phyloP scores from a whole-genome alignment of 2,797 vertebrate species.

The Paratrypauchen microcephalus region DNA sequence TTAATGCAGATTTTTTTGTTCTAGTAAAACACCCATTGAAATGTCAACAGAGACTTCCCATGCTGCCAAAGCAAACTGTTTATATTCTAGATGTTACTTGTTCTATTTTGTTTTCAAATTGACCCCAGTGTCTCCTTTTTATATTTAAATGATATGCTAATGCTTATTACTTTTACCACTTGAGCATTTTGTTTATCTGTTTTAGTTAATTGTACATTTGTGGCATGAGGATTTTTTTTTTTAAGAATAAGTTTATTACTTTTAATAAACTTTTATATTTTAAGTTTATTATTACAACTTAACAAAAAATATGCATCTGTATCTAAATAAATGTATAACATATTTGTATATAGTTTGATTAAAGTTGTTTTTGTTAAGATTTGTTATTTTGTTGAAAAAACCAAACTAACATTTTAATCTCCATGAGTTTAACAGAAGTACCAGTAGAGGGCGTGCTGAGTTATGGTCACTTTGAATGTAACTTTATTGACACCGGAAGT shows the following conservation, averaged over 20 bases:
- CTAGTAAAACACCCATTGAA: neutral
- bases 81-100: neutral
- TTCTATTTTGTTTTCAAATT: conserved; percentile 17
- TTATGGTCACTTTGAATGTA: conserved; percentile 38
- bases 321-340: conserved; percentile 5
- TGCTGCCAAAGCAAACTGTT: neutral
- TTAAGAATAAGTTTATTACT: conserved; percentile 1
- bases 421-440: neutral
- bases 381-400: neutral
- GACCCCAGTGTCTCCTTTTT: neutral
- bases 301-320: neutral
- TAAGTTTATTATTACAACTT: too few relatives aligned
- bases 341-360: conserved; percentile 30
- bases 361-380: conserved; percentile 14
- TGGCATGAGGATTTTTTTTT: neutral
- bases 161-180: conserved; percentile 11
- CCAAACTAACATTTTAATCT: neutral
- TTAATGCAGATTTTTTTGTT: conserved; percentile 19
- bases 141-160: neutral
- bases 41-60: neutral
- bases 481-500: conserved; percentile 73
- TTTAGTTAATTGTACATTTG: conserved; percentile 23
- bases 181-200: conserved; percentile 20
- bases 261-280: neutral
- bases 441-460: conserved; percentile 35